Conservation (phyloP, 2,888 invertebrate genomes). For the Drosophila borealis region DNA sequence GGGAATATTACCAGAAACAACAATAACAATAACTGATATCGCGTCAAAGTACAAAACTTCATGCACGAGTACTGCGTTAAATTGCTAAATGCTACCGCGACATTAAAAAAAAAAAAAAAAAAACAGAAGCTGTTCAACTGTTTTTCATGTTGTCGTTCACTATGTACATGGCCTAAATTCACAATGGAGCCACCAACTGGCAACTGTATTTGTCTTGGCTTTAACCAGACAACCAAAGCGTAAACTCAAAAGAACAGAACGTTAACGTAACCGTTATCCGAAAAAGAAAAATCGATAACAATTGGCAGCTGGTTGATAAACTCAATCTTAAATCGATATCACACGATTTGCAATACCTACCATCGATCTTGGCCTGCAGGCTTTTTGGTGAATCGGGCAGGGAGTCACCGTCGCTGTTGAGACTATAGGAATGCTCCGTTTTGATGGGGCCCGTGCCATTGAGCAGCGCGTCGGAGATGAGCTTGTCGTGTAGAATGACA, state of each 20-base stretch:
- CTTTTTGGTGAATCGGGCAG: conserved; percentile 89
- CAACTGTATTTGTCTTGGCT: conserved; percentile 69
- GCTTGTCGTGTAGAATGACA: conserved; percentile 94
- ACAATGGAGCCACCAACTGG: conserved; percentile 66
- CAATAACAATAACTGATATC: conserved; percentile 66
- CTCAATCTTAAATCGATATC: neutral
- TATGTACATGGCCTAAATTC: conserved; percentile 73
- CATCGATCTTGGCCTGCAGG: conserved; percentile 90
- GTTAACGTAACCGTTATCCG: conserved; percentile 38
- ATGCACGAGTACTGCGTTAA: conserved; percentile 79
- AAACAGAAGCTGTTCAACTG: conserved; percentile 62
- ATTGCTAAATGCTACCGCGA: conserved; percentile 76
- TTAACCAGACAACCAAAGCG: conserved; percentile 18
- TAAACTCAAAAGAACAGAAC: conserved; percentile 23
- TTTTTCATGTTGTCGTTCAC: conserved; percentile 46
- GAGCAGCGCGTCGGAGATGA: conserved; percentile 89
- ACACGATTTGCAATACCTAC: conserved; percentile 84
- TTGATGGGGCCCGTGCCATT: conserved; percentile 92
- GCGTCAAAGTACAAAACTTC: conserved; percentile 75
- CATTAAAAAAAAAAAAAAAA: conserved; percentile 50
- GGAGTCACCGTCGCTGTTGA: conserved; percentile 90
- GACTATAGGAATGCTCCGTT: conserved; percentile 96
- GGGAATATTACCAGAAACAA: conserved; percentile 48
- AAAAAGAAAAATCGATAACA: conserved; percentile 35
- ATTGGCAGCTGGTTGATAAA: no score